Percentiles rank a stretch among this genome's conserved stretches.
phyloP scores from a whole-genome alignment of 2,888 invertebrate species.

The Helobdella robusta region DNA sequence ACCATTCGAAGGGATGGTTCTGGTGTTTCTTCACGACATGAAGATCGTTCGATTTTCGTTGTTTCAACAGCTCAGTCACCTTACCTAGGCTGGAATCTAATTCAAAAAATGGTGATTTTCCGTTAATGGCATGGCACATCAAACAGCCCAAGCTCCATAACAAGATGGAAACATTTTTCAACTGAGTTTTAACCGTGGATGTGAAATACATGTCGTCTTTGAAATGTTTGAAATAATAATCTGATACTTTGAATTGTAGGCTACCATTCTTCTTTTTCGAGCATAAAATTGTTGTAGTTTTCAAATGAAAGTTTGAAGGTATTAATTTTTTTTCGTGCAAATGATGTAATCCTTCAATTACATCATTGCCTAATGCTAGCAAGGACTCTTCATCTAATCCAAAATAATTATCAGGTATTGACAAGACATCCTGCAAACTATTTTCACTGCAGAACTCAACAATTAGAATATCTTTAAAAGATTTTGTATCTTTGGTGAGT shows the following conservation, averaged over 20 bases:
- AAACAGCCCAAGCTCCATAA: slow-evolving; percentile 1
- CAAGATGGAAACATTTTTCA: neutral
- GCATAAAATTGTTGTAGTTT: slow-evolving; percentile 4
- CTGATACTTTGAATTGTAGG: slow-evolving; percentile 7
- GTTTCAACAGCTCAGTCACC: no score
- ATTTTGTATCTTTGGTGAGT: neutral
- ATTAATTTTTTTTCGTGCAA: neutral
- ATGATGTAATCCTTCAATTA: neutral
- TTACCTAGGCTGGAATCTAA: neutral
- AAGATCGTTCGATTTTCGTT: no score
- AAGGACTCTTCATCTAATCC: neutral
- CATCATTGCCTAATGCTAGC: neutral
- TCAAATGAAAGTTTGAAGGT: slow-evolving; percentile 4
- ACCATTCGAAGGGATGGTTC: no score
- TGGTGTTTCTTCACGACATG: no score
- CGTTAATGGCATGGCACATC: slow-evolving; percentile 10
- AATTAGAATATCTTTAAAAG: neutral
- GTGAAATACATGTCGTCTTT: neutral
- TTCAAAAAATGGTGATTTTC: neutral
- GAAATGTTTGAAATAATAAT: neutral
- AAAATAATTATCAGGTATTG: neutral
- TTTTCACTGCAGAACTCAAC: slow-evolving; percentile 7
- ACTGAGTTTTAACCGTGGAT: neutral
- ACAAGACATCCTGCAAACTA: neutral
- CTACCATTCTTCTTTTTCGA: neutral